phyloP scores from a whole-genome alignment of 1,140 invertebrate genomes.

The Aporrectodea caliginosa region DNA sequence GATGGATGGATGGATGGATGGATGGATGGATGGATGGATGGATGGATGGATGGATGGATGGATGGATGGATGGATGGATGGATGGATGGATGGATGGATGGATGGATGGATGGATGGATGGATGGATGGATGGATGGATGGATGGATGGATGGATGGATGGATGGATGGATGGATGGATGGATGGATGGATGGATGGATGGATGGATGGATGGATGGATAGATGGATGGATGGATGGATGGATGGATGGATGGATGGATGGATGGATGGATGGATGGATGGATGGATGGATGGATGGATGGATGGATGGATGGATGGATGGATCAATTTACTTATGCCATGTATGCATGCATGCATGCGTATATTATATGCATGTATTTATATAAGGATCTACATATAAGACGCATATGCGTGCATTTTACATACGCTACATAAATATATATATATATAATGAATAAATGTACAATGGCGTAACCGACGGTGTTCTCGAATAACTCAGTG shows the following conservation, averaged over 20 bases:
- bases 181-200: slow-evolving; percentile 16
- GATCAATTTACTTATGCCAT: neutral
- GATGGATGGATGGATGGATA: slow-evolving; percentile 16
- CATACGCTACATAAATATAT: too few species aligned
- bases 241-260: slow-evolving; percentile 16
- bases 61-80: neutral
- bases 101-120: neutral
- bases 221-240: too few species aligned
- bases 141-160: slow-evolving; percentile 6
- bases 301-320: slow-evolving; percentile 9
- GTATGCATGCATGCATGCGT: too few species aligned
- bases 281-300: slow-evolving; percentile 16
- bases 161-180: slow-evolving; percentile 7
- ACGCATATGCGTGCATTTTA: too few species aligned
- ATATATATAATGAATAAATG: too few species aligned
- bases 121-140: slow-evolving; percentile 1
- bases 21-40: slow-evolving; percentile 7
- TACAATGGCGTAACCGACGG: too few species aligned
- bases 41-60: neutral
- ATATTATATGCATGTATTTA: too few species aligned
- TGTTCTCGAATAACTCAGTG: too few species aligned
- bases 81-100: neutral
- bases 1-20: neutral
- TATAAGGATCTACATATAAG: too few species aligned
- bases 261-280: slow-evolving; percentile 16